Conservation (phyloP, 2,888 invertebrate species). For the Euphydryas editha region DNA sequence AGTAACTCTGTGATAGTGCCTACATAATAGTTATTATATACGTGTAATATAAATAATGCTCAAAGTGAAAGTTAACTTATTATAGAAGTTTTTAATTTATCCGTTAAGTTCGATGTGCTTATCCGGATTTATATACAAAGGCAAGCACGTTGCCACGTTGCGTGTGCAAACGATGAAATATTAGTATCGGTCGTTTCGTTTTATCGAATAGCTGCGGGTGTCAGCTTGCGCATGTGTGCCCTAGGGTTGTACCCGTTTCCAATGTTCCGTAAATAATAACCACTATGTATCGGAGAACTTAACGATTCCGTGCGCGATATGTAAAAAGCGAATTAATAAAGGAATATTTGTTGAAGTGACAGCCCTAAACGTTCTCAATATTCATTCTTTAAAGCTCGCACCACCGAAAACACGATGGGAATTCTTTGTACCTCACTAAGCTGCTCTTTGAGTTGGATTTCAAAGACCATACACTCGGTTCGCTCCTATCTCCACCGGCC, state of each 20-base stretch:
- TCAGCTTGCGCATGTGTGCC: slow-evolving; percentile 51
- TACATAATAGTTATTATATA: no score
- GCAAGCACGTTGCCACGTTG: slow-evolving; percentile 54
- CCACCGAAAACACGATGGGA: slow-evolving; percentile 41
- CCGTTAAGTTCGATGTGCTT: slow-evolving; percentile 64
- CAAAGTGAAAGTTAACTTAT: background rate
- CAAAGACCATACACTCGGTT: slow-evolving; percentile 61
- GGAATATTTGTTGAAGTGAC: background rate
- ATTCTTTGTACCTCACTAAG: slow-evolving; percentile 60
- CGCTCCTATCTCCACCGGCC: slow-evolving; percentile 65
- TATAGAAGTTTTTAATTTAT: slow-evolving; percentile 46
- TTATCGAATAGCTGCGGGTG: slow-evolving; percentile 53
- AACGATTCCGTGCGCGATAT: background rate
- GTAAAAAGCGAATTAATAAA: background rate
- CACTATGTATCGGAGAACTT: background rate
- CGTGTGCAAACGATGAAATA: slow-evolving; percentile 69
- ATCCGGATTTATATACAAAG: slow-evolving; percentile 72
- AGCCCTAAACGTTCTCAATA: slow-evolving; percentile 15
- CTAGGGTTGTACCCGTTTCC: background rate
- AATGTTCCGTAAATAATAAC: background rate
- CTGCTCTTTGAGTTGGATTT: slow-evolving; percentile 59
- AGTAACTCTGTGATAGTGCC: no score
- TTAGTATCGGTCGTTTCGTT: slow-evolving; percentile 53
- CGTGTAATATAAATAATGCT: background rate
- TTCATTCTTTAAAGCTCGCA: slow-evolving; percentile 48